A percentile compares a stretch with the other conserved stretches of the same genome.
phyloP scores from a whole-genome alignment of 2,113 vertebrate species.

The Cyprinodon variegatus region DNA sequence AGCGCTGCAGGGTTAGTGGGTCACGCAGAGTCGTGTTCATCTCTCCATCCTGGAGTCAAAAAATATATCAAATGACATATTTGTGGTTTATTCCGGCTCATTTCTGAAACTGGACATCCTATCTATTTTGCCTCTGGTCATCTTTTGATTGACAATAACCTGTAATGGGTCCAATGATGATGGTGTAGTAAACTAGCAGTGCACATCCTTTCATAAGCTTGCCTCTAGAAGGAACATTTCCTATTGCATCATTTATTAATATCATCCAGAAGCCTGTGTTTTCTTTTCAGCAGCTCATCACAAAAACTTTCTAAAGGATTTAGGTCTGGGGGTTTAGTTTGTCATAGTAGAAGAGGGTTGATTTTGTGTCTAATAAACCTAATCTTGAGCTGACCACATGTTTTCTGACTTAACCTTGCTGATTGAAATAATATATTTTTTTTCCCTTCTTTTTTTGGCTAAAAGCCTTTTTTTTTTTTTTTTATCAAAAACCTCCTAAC shows the following conservation, averaged over 20 bases:
- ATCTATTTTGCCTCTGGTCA: not conserved
- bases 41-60: slow-evolving; percentile 23
- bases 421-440: no score
- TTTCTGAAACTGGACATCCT: not conserved
- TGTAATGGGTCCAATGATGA: not conserved
- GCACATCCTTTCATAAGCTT: not conserved
- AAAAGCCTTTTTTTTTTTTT: no score
- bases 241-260: not conserved
- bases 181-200: not conserved
- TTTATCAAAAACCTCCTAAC: no score
- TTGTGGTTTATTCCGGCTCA: slow-evolving; percentile 14
- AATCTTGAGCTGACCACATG: no score
- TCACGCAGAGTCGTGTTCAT: slow-evolving; percentile 34
- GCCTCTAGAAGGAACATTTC: not conserved
- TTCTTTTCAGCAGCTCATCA: no score
- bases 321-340: no score
- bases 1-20: slow-evolving; percentile 56
- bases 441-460: no score
- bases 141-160: not conserved
- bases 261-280: not conserved
- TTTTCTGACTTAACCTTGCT: no score
- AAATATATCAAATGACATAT: not conserved
- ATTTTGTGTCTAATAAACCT: no score
- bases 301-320: no score
- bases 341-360: no score